Conservation (phyloP, 2,797 vertebrate species). For the Sebastes alutus region DNA sequence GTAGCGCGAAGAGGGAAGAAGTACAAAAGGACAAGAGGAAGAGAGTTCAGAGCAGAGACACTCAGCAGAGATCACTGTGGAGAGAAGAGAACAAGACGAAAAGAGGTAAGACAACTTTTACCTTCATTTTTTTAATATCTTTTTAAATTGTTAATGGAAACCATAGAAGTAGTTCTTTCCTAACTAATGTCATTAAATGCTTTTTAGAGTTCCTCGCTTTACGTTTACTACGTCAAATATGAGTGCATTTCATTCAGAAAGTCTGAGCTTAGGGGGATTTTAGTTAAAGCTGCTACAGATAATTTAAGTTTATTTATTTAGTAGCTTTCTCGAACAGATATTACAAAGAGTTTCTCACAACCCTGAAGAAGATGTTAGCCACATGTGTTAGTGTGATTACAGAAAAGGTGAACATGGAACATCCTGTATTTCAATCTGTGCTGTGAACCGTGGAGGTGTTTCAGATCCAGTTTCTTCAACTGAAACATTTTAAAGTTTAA, state of each 20-base stretch:
- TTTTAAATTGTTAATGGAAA: not conserved
- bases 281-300: not conserved
- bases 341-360: not conserved
- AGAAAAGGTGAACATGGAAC: too few species aligned
- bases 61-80: not conserved
- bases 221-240: too few species aligned
- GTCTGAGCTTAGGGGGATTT: too few species aligned
- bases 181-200: too few species aligned
- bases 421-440: not conserved
- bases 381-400: too few species aligned
- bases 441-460: not conserved
- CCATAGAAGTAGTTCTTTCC: not conserved
- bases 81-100: not conserved
- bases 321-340: not conserved
- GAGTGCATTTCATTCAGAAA: too few species aligned
- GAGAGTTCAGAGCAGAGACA: not conserved
- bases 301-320: too few species aligned
- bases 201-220: too few species aligned
- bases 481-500: not conserved
- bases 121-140: rapidly evolving
- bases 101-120: constrained; percentile 11
- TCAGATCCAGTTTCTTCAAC: not conserved
- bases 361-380: not conserved
- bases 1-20: constrained; percentile 3
- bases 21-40: not conserved